Base-by-base conservation (phyloP, 2,797 vertebrate genomes). In the Sylvia borin region DNA sequence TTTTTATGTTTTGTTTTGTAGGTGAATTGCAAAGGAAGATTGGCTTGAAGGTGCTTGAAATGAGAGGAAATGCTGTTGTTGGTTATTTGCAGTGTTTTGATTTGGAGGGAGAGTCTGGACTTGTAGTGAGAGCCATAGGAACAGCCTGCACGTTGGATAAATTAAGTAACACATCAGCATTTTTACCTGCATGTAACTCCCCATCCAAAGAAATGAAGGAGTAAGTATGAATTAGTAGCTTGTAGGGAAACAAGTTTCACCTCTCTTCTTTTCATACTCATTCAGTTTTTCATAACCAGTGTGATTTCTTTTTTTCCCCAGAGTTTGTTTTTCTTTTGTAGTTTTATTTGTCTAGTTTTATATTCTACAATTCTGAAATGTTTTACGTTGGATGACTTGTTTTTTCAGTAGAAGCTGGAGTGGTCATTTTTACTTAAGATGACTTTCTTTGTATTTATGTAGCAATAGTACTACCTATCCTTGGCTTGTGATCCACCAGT, bases 71-170 rank as follows among this genome's bases (percentile, higher is more conserved):
- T 91, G 99, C 99, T 20, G 99, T 99, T 85, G 99, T 99, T 94
- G 99, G 99, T 67, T 99, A 99, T 95, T 98, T 99, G 87, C 99
- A 99, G 97, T 99, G 99, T 95, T 99, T 99, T 75, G 99, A 99
- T 95, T 98, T 99, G 96, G 99, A 99, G 96, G 99, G 99, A 89
- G 99, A 99, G 93, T 99, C 99, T 3, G 99, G 99, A 68, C 97
- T 99, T 66, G 99, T 99, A 85, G 99, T 99, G 31, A 98, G 99
- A 92, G 99, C 99, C 97, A 99, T 99, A 90, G 99, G 99, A 94
- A 99, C 99, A 32, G 99, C 99, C 78, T 99, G 99, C 96, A 99
- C 99, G 0, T 98, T 99, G 98, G 99, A 99, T 96, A 99, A 99
- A 98, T 91, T 99, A 96, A 99, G 98, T 98, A 98, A 98, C 79